Percentiles rank a stretch among this genome's conserved stretches.
Conservation (phyloP, 2,797 vertebrate species). For the Acrossocheilus fasciatus region DNA sequence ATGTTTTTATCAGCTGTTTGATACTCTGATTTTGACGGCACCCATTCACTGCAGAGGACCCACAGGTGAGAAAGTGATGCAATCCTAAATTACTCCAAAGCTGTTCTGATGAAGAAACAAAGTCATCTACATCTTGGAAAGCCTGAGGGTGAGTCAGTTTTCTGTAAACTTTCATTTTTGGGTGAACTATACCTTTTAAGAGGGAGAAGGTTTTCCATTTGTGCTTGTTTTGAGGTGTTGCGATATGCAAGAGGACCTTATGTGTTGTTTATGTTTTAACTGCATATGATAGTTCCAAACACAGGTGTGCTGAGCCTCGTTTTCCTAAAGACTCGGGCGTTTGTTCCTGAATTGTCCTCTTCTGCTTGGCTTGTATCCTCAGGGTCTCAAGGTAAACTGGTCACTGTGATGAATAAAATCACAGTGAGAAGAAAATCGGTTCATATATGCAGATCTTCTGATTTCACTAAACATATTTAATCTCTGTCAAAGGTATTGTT, state of each 20-base stretch:
- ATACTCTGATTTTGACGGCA: too few species aligned
- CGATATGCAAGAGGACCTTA: background rate
- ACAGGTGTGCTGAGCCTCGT: constrained; percentile 69
- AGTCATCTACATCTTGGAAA: background rate
- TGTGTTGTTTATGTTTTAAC: background rate
- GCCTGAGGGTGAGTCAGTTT: background rate
- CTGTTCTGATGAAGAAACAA: too few species aligned
- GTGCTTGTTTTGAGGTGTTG: background rate
- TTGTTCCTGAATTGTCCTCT: constrained; percentile 63
- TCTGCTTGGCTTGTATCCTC: constrained; percentile 74
- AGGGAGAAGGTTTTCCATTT: background rate
- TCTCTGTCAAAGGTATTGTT: constrained; percentile 70
- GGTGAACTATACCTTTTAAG: background rate
- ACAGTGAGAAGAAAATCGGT: background rate
- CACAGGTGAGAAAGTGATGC: too few species aligned
- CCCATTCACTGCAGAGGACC: too few species aligned
- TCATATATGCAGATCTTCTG: background rate
- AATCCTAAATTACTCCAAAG: too few species aligned
- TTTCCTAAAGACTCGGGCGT: constrained; percentile 71
- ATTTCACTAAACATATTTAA: constrained; percentile 48
- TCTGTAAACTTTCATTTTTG: background rate
- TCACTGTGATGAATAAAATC: background rate
- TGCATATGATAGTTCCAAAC: constrained; percentile 64
- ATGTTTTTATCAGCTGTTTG: too few species aligned
- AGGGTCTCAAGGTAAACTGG: constrained; percentile 68